A percentile compares a stretch with the other conserved stretches of the same genome.
Evolutionary conservation across 2,797 vertebrate genomes (phyloP).

Genomic region (Spheniscus humboldti): DNA sequence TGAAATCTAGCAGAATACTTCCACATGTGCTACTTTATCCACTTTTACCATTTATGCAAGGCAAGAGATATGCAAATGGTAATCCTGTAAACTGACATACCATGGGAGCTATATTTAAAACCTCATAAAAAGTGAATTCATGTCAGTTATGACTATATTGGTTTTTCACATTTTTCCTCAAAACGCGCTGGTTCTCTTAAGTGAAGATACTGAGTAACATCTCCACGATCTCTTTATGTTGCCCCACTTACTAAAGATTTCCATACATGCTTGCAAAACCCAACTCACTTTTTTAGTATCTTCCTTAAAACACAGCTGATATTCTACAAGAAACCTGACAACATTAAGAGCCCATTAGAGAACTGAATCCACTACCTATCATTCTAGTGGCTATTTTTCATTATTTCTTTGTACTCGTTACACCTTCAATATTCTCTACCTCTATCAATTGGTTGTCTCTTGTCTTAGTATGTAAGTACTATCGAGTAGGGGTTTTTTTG

Average conservation of each 20-base stretch:
- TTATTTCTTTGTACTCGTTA: background rate
- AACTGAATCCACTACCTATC: background rate
- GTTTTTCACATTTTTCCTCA: background rate
- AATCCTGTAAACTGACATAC: background rate
- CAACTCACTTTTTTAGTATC: background rate
- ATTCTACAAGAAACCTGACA: background rate
- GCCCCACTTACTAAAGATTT: background rate
- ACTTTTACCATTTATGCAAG: background rate
- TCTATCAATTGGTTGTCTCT: too few species aligned
- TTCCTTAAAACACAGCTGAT: background rate
- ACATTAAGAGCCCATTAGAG: background rate
- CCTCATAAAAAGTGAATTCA: background rate
- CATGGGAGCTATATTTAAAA: background rate
- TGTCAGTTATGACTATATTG: background rate
- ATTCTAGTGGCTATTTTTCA: background rate
- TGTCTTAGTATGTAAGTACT: background rate
- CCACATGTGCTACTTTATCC: background rate
- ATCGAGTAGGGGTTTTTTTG: background rate
- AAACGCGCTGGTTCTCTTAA: background rate
- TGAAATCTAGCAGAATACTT: background rate
- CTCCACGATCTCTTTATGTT: background rate
- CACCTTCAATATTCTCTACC: background rate
- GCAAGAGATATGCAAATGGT: background rate
- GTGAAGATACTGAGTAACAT: background rate
- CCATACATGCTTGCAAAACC: background rate